Base-by-base conservation (phyloP, 2,797 vertebrate species). In the Choloepus didactylus region DNA sequence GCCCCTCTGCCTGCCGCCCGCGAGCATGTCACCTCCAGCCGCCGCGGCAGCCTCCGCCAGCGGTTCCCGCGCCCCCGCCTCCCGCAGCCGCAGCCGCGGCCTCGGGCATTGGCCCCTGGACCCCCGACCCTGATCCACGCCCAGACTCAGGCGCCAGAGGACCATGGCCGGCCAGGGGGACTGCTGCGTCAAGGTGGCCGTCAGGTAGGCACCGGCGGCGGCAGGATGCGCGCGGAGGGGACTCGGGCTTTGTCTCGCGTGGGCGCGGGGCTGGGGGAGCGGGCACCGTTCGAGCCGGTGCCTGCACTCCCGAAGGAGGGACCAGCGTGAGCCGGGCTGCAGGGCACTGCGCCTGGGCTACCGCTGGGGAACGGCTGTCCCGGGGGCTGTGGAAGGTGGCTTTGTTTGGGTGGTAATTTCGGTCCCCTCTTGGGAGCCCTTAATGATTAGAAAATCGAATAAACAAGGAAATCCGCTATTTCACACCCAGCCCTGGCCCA, bases 181-280 rank as follows among this genome's bases (percentile, higher is more conserved):
- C 98, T 99, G 99, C 98, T 99, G 98, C 87, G 99, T 99, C 95
- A 99, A 99, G 99, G 99, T 99, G 97, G 99, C 99, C 38, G 97
- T 99, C 98, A 99, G 99, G 99, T 99, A 98, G 99, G 99, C 56
- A 25, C 64, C 15, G 29, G 76, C 21, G 76, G 27, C 18, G 11
- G 29, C 44, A 35, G 56, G 31, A 31, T 62, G 69, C 49, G 87
- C 72, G 59, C 73, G 19, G n/a, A 62, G 59, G 49, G 72, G 73
- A 25, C 85, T 70, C 70, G 62, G 94, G 95, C 96, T 96, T 96
- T 97, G 97, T 97, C 90, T 96, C 64, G 76, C 76, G 96, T 92
- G 96, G 89, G 62, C 80, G 86, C 31, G 44, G 80, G 35, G 21
- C 8, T 2, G 21, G 46, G 84, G 84, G 19, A 64, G 59, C 75